Conservation (phyloP, 2,113 vertebrate species). For the Cygnus buccinator region DNA sequence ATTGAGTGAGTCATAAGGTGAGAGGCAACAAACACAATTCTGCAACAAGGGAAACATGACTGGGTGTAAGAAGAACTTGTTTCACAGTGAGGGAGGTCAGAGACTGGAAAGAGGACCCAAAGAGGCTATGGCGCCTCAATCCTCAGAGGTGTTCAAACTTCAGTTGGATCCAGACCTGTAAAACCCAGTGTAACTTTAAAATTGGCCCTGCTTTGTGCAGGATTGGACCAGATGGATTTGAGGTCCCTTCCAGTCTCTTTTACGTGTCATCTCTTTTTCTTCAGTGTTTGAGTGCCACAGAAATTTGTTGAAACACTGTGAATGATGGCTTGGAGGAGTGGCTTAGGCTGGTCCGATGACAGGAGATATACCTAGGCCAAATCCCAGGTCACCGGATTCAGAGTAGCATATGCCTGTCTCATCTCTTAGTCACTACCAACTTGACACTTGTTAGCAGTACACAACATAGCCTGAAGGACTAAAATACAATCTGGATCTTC, state of each 20-base stretch:
- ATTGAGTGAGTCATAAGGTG: background rate
- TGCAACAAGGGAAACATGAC: fast-evolving
- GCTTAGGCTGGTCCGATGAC: background rate
- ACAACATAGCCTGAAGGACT: background rate
- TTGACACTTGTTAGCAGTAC: background rate
- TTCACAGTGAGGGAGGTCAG: background rate
- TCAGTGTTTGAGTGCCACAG: fast-evolving
- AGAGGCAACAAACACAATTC: background rate
- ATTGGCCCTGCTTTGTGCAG: background rate
- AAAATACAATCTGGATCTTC: background rate
- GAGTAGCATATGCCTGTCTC: fast-evolving
- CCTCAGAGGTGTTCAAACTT: background rate
- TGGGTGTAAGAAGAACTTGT: background rate
- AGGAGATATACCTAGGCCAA: background rate
- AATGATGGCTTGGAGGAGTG: background rate
- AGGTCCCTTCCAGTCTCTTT: background rate
- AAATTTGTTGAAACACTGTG: background rate
- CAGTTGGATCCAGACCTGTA: background rate
- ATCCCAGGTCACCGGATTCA: background rate
- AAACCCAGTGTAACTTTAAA: background rate
- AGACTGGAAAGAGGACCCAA: background rate
- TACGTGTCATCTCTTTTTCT: background rate
- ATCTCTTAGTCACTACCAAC: background rate
- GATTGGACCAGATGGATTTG: fast-evolving
- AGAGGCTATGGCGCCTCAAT: background rate